Evolutionary conservation across 2,797 vertebrate genomes (phyloP).

Genomic region (Enteromius unitaeniatus): DNA sequence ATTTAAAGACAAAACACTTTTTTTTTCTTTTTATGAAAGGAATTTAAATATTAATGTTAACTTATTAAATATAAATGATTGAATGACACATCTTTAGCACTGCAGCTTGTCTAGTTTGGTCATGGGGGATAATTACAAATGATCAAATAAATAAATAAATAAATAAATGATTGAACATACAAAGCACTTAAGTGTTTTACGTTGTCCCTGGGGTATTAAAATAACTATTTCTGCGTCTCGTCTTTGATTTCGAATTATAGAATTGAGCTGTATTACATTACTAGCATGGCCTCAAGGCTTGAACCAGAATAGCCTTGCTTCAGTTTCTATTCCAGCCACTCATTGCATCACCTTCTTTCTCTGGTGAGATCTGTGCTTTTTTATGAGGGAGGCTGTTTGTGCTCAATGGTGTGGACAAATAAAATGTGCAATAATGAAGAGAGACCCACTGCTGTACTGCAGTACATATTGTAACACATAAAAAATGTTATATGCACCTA

Average conservation of each 20-base stretch:
- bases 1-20: conserved; percentile 46
- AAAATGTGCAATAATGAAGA: not conserved
- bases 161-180: not conserved
- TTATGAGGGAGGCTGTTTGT: conserved; percentile 18
- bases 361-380: not conserved
- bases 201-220: conserved; percentile 1
- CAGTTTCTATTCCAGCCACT: not conserved
- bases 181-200: not conserved
- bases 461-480: not conserved
- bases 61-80: conserved; percentile 53
- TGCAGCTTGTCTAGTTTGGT: conserved; percentile 7
- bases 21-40: conserved; percentile 46
- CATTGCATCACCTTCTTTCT: conserved; percentile 33
- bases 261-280: conserved; percentile 7
- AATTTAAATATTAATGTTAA: conserved; percentile 57
- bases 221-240: not conserved
- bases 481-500: not conserved
- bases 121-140: conserved; percentile 6
- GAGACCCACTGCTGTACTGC: not conserved
- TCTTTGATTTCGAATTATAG: not conserved
- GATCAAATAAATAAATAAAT: not conserved
- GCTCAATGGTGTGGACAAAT: conserved; percentile 32
- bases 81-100: conserved; percentile 28
- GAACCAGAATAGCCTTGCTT: not conserved
- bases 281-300: not conserved